phyloP scores from a whole-genome alignment of 2,888 invertebrate species.

The Merodon equestris region DNA sequence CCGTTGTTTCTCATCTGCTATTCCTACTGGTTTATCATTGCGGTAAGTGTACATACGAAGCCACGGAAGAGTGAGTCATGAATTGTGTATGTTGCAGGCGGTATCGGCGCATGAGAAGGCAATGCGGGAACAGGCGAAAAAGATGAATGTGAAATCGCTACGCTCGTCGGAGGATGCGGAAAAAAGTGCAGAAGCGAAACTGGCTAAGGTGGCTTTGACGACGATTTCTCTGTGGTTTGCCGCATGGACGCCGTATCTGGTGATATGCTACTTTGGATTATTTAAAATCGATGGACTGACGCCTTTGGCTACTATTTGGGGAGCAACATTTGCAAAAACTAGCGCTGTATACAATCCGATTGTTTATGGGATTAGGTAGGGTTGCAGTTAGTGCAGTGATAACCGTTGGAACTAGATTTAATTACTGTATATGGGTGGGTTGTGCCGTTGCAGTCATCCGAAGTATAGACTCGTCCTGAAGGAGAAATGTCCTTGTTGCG shows the following conservation, averaged over 20 bases:
- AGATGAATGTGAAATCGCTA: slow-evolving; percentile 94
- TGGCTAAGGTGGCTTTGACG: slow-evolving; percentile 94
- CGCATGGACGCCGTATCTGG: slow-evolving; percentile 94
- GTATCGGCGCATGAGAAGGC: slow-evolving; percentile 91
- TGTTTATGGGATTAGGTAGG: slow-evolving; percentile 92
- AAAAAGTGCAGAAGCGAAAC: slow-evolving; percentile 91
- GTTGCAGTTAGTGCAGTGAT: neutral
- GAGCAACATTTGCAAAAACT: slow-evolving; percentile 94
- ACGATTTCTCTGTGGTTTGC: slow-evolving; percentile 94
- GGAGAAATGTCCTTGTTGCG: slow-evolving; percentile 82
- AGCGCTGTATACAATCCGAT: slow-evolving; percentile 94
- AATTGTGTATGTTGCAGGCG: slow-evolving; percentile 80
- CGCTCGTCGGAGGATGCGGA: slow-evolving; percentile 88
- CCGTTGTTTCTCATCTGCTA: slow-evolving; percentile 90
- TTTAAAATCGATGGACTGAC: slow-evolving; percentile 87
- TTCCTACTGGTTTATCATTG: slow-evolving; percentile 93
- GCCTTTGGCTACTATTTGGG: slow-evolving; percentile 92
- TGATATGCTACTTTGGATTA: slow-evolving; percentile 90
- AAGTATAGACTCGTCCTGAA: slow-evolving; percentile 82
- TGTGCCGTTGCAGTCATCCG: slow-evolving; percentile 80
- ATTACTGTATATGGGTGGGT: too few species aligned
- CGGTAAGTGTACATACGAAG: slow-evolving; percentile 79
- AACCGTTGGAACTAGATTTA: neutral
- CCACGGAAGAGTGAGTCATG: too few species aligned
- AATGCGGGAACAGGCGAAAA: slow-evolving; percentile 94